phyloP scores from a whole-genome alignment of 1,140 invertebrate genomes.

The Drosophila persimilis region DNA sequence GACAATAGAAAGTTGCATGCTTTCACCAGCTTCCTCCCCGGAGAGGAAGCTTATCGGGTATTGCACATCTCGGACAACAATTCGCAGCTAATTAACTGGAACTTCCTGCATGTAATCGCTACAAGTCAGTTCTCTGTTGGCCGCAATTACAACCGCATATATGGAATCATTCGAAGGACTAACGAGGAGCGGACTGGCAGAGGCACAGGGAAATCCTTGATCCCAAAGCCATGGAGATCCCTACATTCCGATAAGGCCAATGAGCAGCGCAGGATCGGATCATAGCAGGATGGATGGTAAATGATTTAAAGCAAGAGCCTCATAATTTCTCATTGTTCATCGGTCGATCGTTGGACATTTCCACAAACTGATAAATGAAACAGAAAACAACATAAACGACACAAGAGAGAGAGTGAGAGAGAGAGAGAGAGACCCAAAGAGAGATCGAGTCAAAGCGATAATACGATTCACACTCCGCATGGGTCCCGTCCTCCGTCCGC shows the following conservation, averaged over 20 bases:
- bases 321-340: constrained; percentile 78
- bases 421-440: constrained; percentile 7
- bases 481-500: constrained; percentile 47
- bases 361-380: constrained; percentile 76
- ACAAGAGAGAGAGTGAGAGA: constrained; percentile 15
- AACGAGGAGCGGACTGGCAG: constrained; percentile 11
- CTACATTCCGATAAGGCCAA: constrained; percentile 48
- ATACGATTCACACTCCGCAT: constrained; percentile 77
- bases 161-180: constrained; percentile 72
- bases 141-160: constrained; percentile 77
- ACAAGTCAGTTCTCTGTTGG: constrained; percentile 5
- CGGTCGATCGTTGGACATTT: constrained; percentile 43
- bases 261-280: constrained; percentile 7
- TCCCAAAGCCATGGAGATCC: constrained; percentile 27
- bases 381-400: constrained; percentile 70
- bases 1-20: constrained; percentile 45
- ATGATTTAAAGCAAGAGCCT: constrained; percentile 77
- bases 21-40: constrained; percentile 10
- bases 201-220: constrained; percentile 16
- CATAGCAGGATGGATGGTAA: constrained; percentile 44
- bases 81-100: constrained; percentile 74
- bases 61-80: constrained; percentile 59
- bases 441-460: constrained; percentile 74
- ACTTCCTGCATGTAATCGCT: constrained; percentile 25
- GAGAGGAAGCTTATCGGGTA: constrained; percentile 53